A percentile compares a stretch with the other conserved stretches of the same genome.
Evolutionary conservation across 1,140 invertebrate species (phyloP).

Genomic region (Megalopta genalis): DNA sequence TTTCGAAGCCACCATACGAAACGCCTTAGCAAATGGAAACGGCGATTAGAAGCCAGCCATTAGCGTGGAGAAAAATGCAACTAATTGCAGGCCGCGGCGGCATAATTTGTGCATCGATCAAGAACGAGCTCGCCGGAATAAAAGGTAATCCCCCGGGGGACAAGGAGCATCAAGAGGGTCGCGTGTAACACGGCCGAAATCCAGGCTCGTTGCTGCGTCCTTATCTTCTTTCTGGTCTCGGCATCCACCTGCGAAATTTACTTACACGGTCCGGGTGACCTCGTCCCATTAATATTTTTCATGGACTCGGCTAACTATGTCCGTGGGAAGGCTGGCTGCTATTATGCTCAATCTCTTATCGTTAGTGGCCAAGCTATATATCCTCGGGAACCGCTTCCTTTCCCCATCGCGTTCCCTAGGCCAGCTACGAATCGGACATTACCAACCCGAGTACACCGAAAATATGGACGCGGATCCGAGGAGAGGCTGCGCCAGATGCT

Average conservation of each 20-base stretch:
- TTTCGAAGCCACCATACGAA: no score
- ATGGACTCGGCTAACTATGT: conserved; percentile 68
- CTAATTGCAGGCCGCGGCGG: not conserved
- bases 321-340: conserved; percentile 66
- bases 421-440: conserved; percentile 40
- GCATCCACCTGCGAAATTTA: conserved; percentile 74
- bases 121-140: not conserved
- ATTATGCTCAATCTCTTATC: conserved; percentile 76
- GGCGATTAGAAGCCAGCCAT: no score
- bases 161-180: conserved; percentile 20
- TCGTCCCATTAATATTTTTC: conserved; percentile 77
- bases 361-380: conserved; percentile 70
- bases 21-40: no score
- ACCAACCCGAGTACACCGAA: conserved; percentile 31
- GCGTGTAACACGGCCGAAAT: conserved; percentile 63
- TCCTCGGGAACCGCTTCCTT: conserved; percentile 67
- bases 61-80: not conserved
- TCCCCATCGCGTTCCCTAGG: conserved; percentile 26
- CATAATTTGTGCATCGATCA: not conserved
- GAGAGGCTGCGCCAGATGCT: no score
- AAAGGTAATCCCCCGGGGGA: not conserved
- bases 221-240: conserved; percentile 68
- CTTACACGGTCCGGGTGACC: conserved; percentile 69
- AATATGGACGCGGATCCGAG: conserved; percentile 35
- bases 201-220: conserved; percentile 36